Evolutionary conservation across 1,140 invertebrate species (phyloP), one percentile per base, ranked within the genome.

Genomic region (Drosophila sproati): DNA sequence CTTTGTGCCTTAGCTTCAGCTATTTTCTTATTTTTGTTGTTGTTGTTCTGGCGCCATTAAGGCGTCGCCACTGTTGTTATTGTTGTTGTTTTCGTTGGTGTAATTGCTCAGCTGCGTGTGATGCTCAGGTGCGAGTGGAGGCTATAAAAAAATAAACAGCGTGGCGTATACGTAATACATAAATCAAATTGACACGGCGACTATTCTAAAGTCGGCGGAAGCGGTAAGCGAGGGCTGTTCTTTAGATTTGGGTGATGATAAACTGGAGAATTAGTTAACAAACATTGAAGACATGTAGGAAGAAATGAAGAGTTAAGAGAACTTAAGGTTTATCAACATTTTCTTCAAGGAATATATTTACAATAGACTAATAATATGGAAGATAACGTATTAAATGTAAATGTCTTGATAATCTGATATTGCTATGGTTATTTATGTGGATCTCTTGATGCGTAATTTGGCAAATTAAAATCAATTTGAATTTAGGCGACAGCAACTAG

Each of bases 81-180:
- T 12, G 34, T 56, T n/a, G 32, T 52, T 66, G 3, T 12, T 66
- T 41, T 48, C 59, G 54, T 59, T 50, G 67, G 55, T 60, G 70
- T 67, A 86, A 74, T 80, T 76, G 82, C 64, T 80, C 82, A 86
- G 67, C 79, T 87, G 82, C 60, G 77, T 60, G 51, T 50, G 54
- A 29, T 68, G 51, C 80, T 60, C 81, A 83, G 66, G 77, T 85
- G 81, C 61, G 59, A 66, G 64, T 56, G 62, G 41, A 41, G 43
- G 82, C 52, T 45, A 79, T 73, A 81, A 81, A 71, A 63, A 59
- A 80, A 47, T 75, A 59, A 37, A 54, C 82, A 78, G 72, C 71
- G 31, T 60, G 59, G 82, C 71, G 82, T 86, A 87, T 86, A 77
- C 82, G 82, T 71, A 85, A 85, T 81, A 51, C 51, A 50, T 56